Conservation (phyloP, 1,140 invertebrate species). For the Drosophila rhopaloa region DNA sequence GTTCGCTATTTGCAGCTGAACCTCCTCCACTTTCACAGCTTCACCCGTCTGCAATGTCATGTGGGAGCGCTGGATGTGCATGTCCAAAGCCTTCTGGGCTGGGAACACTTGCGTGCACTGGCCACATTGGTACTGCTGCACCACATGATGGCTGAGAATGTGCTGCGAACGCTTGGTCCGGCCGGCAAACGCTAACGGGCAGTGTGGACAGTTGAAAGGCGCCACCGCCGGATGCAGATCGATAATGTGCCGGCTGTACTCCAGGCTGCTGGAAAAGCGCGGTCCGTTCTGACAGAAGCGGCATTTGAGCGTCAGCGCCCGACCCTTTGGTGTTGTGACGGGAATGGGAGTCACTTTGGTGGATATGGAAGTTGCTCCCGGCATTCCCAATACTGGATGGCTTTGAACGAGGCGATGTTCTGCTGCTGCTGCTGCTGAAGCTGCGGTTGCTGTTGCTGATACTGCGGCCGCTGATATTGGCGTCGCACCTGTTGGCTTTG, state of each 20-base stretch:
- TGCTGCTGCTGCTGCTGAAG: slow-evolving; percentile 17
- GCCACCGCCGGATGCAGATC: slow-evolving; percentile 72
- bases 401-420: slow-evolving; percentile 48
- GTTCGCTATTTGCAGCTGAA: slow-evolving; percentile 61
- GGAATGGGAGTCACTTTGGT: slow-evolving; percentile 51
- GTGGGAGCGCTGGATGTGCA: slow-evolving; percentile 74
- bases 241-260: slow-evolving; percentile 79
- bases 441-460: slow-evolving; percentile 15
- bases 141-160: slow-evolving; percentile 67
- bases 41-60: slow-evolving; percentile 16
- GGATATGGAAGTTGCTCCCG: slow-evolving; percentile 43
- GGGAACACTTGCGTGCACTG: slow-evolving; percentile 76
- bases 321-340: slow-evolving; percentile 38
- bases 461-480: slow-evolving; percentile 24
- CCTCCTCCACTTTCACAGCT: slow-evolving; percentile 68
- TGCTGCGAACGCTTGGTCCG: slow-evolving; percentile 74
- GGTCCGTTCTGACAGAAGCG: slow-evolving; percentile 80
- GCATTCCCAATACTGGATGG: slow-evolving; percentile 61
- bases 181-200: slow-evolving; percentile 64
- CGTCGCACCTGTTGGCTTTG: slow-evolving; percentile 30
- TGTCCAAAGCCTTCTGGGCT: slow-evolving; percentile 69
- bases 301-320: slow-evolving; percentile 59
- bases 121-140: slow-evolving; percentile 75
- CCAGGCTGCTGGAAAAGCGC: slow-evolving; percentile 73
- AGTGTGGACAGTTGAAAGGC: slow-evolving; percentile 77